These are phyloP conservation scores for Oligia strigilis DNA, from an alignment of 2,888 invertebrate species.

Conservation along the genomic window DNA sequence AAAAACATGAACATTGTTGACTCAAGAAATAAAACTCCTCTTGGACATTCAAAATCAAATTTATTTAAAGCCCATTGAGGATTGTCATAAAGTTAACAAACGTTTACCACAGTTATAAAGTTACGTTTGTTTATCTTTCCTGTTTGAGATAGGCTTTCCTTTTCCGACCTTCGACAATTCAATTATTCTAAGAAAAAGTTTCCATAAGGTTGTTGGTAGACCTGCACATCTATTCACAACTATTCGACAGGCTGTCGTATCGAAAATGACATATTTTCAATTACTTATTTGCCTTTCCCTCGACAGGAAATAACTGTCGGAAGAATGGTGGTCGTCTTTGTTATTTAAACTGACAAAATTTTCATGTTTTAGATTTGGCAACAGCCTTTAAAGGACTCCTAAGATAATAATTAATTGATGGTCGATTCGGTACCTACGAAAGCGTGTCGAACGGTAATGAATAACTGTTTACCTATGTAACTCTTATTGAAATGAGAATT, in stretches of 20 bases:
- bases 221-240: background rate
- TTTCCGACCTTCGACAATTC: slow-evolving; percentile 23
- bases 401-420: background rate
- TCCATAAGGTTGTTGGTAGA: background rate
- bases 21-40: slow-evolving; percentile 16
- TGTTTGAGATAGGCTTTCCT: slow-evolving; percentile 19
- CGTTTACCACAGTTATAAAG: slow-evolving; percentile 45
- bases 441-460: too few relatives aligned
- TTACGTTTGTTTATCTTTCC: slow-evolving; percentile 43
- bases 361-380: background rate
- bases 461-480: background rate
- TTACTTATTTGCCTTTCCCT: background rate
- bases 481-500: slow-evolving; percentile 13
- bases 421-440: background rate
- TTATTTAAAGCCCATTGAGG: slow-evolving; percentile 50
- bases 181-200: slow-evolving; percentile 38
- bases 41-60: slow-evolving; percentile 47
- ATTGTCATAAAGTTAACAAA: slow-evolving; percentile 52
- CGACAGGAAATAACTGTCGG: background rate
- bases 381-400: background rate
- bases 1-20: slow-evolving; percentile 21
- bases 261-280: background rate
- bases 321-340: background rate
- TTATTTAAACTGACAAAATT: background rate
- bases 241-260: background rate